Percentiles rank a stretch among this genome's conserved stretches.
These are phyloP conservation scores for Hartigia nigra DNA, from an alignment of 2,888 invertebrate species.

Conservation along the genomic window DNA sequence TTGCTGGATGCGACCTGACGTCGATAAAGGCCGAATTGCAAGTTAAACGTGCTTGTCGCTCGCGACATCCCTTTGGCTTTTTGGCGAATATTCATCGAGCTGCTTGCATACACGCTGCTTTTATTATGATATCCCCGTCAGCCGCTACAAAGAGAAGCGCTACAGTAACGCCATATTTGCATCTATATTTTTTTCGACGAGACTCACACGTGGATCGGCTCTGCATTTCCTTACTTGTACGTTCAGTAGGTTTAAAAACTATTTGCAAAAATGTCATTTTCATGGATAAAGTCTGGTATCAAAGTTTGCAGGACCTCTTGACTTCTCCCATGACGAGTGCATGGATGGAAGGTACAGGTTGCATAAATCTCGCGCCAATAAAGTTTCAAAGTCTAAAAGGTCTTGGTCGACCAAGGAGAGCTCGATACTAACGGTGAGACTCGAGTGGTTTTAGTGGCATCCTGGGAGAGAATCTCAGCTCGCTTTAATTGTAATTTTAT, in stretches of 20 bases:
- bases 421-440: not conserved
- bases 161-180: not conserved
- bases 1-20: not conserved
- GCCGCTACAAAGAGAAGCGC: not conserved
- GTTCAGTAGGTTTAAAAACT: not conserved
- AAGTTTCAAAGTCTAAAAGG: conserved; percentile 28
- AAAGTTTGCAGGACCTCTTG: not conserved
- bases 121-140: not conserved
- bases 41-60: not conserved
- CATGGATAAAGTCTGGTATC: not conserved
- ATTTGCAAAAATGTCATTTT: not conserved
- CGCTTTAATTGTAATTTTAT: conserved; percentile 53
- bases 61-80: not conserved
- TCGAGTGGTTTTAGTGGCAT: conserved; percentile 34
- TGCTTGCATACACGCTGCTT: not conserved
- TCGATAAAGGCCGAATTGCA: not conserved
- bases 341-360: not conserved
- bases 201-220: not conserved
- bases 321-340: not conserved
- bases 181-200: not conserved
- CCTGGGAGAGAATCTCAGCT: conserved; percentile 16
- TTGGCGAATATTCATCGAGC: not conserved
- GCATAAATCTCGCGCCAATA: conserved; percentile 43
- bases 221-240: not conserved
- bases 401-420: conserved; percentile 4